A percentile compares a stretch with the other conserved stretches of the same genome.
Conservation (phyloP, 2,797 vertebrate species). For the Urosaurus nigricauda region DNA sequence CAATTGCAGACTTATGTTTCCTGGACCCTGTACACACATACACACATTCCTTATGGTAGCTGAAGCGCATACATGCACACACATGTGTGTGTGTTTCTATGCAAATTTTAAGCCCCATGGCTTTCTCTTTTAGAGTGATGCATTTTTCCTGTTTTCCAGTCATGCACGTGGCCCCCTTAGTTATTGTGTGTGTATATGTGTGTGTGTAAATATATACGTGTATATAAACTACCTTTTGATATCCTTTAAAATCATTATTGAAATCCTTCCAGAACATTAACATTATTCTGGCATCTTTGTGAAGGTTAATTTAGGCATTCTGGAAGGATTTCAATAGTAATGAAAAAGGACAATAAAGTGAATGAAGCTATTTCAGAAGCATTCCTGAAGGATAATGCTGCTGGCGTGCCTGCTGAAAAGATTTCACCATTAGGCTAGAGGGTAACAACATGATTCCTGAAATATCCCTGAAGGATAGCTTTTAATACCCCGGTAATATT, state of each 20-base stretch:
- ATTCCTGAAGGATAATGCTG: slow-evolving; percentile 72
- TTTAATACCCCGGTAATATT: slow-evolving; percentile 76
- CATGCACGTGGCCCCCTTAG: background rate
- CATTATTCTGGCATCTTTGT: slow-evolving; percentile 73
- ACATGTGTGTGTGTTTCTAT: no score
- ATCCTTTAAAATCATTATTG: slow-evolving; percentile 64
- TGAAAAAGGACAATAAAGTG: slow-evolving; percentile 73
- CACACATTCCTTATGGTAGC: no score
- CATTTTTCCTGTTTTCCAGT: background rate
- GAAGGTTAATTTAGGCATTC: slow-evolving; percentile 77
- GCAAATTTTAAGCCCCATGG: background rate
- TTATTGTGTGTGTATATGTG: background rate
- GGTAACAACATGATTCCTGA: slow-evolving; percentile 76
- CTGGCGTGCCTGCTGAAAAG: slow-evolving; percentile 60
- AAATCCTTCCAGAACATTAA: slow-evolving; percentile 73
- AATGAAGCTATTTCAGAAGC: slow-evolving; percentile 73
- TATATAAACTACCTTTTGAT: slow-evolving; percentile 55
- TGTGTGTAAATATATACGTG: no score
- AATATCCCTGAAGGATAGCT: slow-evolving; percentile 77
- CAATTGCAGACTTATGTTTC: no score
- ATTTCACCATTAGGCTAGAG: slow-evolving; percentile 71
- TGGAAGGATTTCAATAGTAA: slow-evolving; percentile 79
- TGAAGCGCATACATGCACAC: no score
- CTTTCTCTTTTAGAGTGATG: background rate
- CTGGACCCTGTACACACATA: no score